Conservation (phyloP, 2,113 vertebrate genomes). For the Shinisaurus crocodilurus region DNA sequence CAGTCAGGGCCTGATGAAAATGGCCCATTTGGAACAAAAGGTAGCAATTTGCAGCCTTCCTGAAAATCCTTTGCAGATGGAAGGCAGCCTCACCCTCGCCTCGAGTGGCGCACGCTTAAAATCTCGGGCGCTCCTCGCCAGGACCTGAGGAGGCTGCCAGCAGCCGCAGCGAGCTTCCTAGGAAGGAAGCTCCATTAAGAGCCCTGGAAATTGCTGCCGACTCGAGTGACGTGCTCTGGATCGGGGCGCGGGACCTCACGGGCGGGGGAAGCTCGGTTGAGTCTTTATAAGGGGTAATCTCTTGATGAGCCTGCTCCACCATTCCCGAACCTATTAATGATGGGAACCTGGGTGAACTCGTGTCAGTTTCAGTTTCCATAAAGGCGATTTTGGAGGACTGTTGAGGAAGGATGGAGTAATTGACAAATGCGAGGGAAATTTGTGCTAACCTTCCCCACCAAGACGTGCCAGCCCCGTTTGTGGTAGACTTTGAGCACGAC, state of each 20-base stretch:
- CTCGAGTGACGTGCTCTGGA: background rate
- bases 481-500: too few relatives aligned
- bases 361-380: background rate
- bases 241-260: background rate
- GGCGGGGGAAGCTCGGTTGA: background rate
- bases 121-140: background rate
- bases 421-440: background rate
- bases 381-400: background rate
- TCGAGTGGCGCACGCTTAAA: too few relatives aligned
- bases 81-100: background rate
- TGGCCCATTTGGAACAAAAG: slow-evolving; percentile 12
- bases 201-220: too few relatives aligned
- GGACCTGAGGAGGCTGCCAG: too few relatives aligned
- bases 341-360: background rate
- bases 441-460: too few relatives aligned
- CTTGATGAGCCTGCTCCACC: background rate
- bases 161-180: too few relatives aligned
- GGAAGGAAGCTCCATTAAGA: too few relatives aligned
- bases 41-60: slow-evolving; percentile 18
- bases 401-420: too few relatives aligned
- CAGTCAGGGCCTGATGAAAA: slow-evolving; percentile 7
- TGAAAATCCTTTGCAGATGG: slow-evolving; percentile 34
- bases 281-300: background rate
- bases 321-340: background rate
- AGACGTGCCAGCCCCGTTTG: background rate